Conservation (phyloP, 2,797 vertebrate genomes). For the Sphenopsis melanotis region DNA sequence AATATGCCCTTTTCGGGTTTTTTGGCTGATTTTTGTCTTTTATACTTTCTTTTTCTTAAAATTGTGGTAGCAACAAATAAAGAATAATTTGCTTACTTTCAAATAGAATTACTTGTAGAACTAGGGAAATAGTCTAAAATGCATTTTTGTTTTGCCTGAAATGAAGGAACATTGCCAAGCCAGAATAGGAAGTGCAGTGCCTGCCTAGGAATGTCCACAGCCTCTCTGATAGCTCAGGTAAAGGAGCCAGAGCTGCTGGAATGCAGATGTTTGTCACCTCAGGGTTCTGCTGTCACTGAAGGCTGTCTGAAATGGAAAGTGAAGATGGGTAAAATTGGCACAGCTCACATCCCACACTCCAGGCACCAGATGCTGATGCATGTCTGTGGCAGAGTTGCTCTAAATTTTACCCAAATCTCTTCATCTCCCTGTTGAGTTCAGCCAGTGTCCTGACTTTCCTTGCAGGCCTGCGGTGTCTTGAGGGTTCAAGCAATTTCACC, state of each 20-base stretch:
- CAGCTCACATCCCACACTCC: neutral
- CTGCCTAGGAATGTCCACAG: neutral
- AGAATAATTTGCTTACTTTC: neutral
- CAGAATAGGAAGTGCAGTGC: neutral
- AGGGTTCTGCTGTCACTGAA: neutral
- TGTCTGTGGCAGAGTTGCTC: neutral
- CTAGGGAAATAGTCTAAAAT: neutral
- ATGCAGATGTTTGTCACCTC: neutral
- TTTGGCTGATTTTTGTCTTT: neutral
- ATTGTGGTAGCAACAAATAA: neutral
- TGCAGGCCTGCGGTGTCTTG: neutral
- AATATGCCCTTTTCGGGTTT: neutral
- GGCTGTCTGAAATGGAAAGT: neutral
- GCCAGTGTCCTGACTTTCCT: conserved; percentile 6
- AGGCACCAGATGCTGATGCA: neutral
- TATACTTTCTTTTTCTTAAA: neutral
- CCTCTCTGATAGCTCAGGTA: neutral
- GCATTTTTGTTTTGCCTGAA: neutral
- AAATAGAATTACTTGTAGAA: neutral
- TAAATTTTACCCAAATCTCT: neutral
- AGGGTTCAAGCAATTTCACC: neutral
- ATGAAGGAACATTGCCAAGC: neutral
- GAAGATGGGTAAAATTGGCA: neutral
- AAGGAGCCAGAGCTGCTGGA: neutral
- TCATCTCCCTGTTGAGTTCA: neutral